Evolutionary conservation across 2,797 vertebrate species (phyloP).

Genomic region (Phyllotis vaccarum): DNA sequence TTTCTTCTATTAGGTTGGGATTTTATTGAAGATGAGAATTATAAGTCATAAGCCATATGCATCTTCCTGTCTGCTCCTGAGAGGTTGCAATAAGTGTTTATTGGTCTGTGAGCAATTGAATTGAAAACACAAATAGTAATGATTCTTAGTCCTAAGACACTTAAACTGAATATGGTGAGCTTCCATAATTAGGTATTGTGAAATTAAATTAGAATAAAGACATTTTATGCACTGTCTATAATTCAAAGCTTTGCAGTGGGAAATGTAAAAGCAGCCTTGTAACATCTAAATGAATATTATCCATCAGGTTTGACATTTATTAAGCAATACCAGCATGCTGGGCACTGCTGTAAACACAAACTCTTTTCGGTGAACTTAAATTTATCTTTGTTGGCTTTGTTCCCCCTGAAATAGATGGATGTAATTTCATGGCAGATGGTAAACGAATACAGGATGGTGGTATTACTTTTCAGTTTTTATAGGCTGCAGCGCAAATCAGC

Average conservation of each 20-base stretch:
- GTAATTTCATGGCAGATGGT: constrained; percentile 74
- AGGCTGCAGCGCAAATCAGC: constrained; percentile 65
- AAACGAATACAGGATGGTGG: constrained; percentile 67
- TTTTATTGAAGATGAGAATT: constrained; percentile 4
- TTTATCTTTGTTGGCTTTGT: constrained; percentile 75
- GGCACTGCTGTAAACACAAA: constrained; percentile 75
- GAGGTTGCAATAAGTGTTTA: constrained; percentile 27
- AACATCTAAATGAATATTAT: constrained; percentile 83
- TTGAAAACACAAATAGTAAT: constrained; percentile 25
- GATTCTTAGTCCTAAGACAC: constrained; percentile 21
- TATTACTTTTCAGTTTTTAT: constrained; percentile 65
- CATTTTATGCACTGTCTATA: constrained; percentile 72
- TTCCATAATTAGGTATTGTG: constrained; percentile 76
- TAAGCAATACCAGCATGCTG: constrained; percentile 67
- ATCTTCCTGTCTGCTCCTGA: constrained; percentile 35
- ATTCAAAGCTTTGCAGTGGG: constrained; percentile 67
- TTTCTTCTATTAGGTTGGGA: constrained; percentile 37
- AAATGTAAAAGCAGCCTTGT: constrained; percentile 73
- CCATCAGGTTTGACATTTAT: constrained; percentile 84
- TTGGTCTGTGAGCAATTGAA: not conserved
- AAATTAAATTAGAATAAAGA: constrained; percentile 78
- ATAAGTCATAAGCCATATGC: not conserved
- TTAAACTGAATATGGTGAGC: constrained; percentile 66
- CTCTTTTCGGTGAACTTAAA: constrained; percentile 73
- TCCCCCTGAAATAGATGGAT: constrained; percentile 65